phyloP scores from a whole-genome alignment of 1,140 invertebrate genomes.

The Drosophila littoralis region DNA sequence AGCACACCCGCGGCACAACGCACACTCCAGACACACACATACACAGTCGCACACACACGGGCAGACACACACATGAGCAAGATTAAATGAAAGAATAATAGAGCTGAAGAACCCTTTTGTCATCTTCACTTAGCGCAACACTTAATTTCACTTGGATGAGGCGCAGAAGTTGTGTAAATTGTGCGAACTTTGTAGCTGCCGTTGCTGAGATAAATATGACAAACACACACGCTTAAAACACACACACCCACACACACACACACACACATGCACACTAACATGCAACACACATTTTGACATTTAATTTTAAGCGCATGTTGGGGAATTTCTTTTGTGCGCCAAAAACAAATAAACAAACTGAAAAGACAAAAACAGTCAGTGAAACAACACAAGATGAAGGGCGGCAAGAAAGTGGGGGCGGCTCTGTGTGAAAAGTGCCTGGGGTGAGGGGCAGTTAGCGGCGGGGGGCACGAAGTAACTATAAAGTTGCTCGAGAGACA shows the following conservation, averaged over 20 bases:
- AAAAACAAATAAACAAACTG: slow-evolving; percentile 82
- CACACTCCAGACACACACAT: slow-evolving; percentile 34
- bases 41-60: slow-evolving; percentile 11
- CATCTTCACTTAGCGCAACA: slow-evolving; percentile 82
- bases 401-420: neutral
- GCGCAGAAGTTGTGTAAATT: slow-evolving; percentile 78
- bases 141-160: slow-evolving; percentile 79
- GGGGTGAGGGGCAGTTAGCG: neutral
- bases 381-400: slow-evolving; percentile 16
- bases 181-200: slow-evolving; percentile 74
- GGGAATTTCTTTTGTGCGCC: slow-evolving; percentile 81
- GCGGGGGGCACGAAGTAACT: slow-evolving; percentile 59
- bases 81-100: slow-evolving; percentile 82
- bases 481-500: slow-evolving; percentile 80
- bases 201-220: slow-evolving; percentile 67
- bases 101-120: slow-evolving; percentile 81
- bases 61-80: slow-evolving; percentile 22
- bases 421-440: neutral
- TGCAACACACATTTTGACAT: slow-evolving; percentile 69
- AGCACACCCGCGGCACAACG: slow-evolving; percentile 69
- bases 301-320: slow-evolving; percentile 84
- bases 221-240: slow-evolving; percentile 40
- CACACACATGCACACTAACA: slow-evolving; percentile 5
- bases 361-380: slow-evolving; percentile 59
- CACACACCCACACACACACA: slow-evolving; percentile 9